Base-by-base conservation (phyloP, 2,797 vertebrate genomes). In the Rhyacichthys aspro region DNA sequence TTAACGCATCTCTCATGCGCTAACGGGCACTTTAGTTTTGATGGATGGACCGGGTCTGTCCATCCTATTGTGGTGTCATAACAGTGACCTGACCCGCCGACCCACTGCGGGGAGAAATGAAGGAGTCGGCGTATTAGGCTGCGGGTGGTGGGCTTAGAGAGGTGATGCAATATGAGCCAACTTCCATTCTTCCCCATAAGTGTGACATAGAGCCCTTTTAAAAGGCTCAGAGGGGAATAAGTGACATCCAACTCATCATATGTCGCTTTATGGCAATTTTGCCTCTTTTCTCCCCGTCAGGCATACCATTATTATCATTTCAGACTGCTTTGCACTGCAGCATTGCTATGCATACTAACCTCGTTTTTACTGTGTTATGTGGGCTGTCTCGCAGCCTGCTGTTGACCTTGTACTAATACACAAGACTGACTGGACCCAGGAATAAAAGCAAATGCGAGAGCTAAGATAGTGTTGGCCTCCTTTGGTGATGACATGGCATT, bases 1-100 rank as follows among this genome's bases (percentile, higher is more conserved):
- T 87, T 86, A 84, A 75, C 73, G 69, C 18, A 66, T 63, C 70
- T 79, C 74, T 75, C 63, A 72, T 55, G 49, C 69, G 77, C 75
- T 79, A 62, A 76, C 56, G 44, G 69, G 63, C 72, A 86, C 79
- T 89, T 87, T 68, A 79, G 60, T 15, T 73, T 50, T 88, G 87
- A 90, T 83, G 67, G 76, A 89, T 85, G 59, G 43, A 47, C 5
- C 15, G 15, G 50, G 67, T 46, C 64, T 64, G 39, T 70, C 48
- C 63, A 54, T 72, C 59, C 79, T 57, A 61, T 48, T 82, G 67
- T 72, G 79, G 76, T 60, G 76, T 78, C 79, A 74, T 52, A 80
- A 59, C 50, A 43, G n/a, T 65, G 65, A 70, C 79, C 74, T 59
- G 60, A 53, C 49, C 62, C 42, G 2, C 12, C 0, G 32, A 73